phyloP scores from a whole-genome alignment of 2,888 invertebrate genomes.

The Hololepta plana region DNA sequence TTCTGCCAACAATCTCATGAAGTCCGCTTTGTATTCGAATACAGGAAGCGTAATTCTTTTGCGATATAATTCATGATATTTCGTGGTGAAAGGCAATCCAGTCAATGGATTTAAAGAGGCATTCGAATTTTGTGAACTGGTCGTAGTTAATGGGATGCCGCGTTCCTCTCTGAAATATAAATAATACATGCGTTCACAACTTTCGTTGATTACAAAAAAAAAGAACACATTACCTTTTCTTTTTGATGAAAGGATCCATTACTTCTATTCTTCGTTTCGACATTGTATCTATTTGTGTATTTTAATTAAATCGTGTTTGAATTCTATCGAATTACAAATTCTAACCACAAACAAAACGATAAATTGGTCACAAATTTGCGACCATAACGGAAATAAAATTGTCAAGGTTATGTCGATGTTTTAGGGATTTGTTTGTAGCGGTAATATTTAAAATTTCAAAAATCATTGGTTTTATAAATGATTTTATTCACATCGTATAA shows the following conservation, averaged over 20 bases:
- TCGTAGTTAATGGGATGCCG: conserved; percentile 21
- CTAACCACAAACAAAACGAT: no score
- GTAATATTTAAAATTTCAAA: no score
- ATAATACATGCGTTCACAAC: background rate
- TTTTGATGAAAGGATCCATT: conserved; percentile 63
- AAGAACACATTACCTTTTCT: conserved; percentile 43
- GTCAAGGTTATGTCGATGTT: no score
- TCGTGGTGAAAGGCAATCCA: conserved; percentile 67
- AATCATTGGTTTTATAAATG: no score
- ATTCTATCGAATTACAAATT: no score
- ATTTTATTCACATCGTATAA: no score
- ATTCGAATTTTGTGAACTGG: conserved; percentile 10
- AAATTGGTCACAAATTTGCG: no score
- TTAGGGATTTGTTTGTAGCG: no score
- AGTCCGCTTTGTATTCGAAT: conserved; percentile 94
- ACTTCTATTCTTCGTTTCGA: conserved; percentile 77
- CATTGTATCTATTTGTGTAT: no score
- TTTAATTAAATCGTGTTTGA: no score
- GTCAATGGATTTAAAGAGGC: conserved; percentile 60
- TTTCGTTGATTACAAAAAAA: conserved; percentile 4
- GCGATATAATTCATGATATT: conserved; percentile 74
- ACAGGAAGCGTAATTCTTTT: conserved; percentile 88
- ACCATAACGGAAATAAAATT: no score
- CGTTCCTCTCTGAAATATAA: conserved; percentile 35
- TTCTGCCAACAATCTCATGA: conserved; percentile 81